Base-by-base conservation (phyloP, 2,888 invertebrate species). In the Temnothorax rugatulus region DNA sequence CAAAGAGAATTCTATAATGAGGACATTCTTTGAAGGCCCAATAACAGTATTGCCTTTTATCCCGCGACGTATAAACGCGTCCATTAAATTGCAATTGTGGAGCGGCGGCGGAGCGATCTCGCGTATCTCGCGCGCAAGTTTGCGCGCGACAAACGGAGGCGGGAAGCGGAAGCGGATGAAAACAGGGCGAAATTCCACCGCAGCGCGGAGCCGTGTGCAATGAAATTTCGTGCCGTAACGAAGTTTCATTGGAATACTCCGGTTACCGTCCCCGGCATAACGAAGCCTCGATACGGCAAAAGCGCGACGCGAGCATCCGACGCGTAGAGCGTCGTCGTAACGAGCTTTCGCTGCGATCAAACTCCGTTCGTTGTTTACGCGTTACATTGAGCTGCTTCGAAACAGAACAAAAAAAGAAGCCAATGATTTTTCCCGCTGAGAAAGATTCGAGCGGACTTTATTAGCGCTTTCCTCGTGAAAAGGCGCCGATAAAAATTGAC, bases 171-270 rank as follows among this genome's bases (percentile, higher is more conserved):
- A 77, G 66, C 44, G 52, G 34, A 50, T 21, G 34, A 63, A 64
- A 77, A 41, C 50, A 34, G 13, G 41, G n/a, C 77, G 54, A 57
- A 77, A 77, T 54, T 66, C 15, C 44, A 29, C 25, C 21, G 52
- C 18, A 4, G 18, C n/a, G 54, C 41, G 8, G 25, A n/a, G 18
- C 41, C 11, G 41, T 15, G n/a, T 57, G 7, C 38, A 41, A 44
- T 57, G 54, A 66, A 66, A 77, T 77, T 66, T 75, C n/a, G 29
- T 25, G 18, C 25, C 15, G 61, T 75, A 61, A 75, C 61, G 29
- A 61, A 52, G 47, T 61, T 61, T 47, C 61, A 61, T 75, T 47
- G 74, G 9, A 47, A 74, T 74, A 74, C 44, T 4, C 61, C 59
- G 7, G 7, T 41, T 8, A 34, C 29, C 15, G 29, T 61, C 3